Evolutionary conservation across 2,797 vertebrate genomes (phyloP).

Genomic region (Gambusia yucatana): DNA sequence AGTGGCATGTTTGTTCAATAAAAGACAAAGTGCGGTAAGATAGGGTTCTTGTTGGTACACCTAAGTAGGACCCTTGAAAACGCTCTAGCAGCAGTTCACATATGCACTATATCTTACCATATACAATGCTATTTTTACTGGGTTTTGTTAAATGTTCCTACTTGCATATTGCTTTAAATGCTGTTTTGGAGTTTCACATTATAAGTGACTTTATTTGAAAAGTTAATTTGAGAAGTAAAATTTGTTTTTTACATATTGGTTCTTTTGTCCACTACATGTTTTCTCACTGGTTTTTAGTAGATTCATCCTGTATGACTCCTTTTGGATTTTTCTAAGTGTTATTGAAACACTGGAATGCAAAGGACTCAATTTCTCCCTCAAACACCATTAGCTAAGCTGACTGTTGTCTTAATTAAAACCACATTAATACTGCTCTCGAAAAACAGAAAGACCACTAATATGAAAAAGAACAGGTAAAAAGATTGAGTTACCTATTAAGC

Average conservation of each 20-base stretch:
- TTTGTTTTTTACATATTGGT: constrained; percentile 14
- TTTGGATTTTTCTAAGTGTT: constrained; percentile 41
- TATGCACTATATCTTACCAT: background rate
- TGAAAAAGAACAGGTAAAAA: background rate
- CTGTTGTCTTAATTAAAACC: constrained; percentile 3
- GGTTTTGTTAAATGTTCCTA: constrained; percentile 21
- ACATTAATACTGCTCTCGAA: background rate
- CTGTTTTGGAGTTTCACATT: constrained; percentile 4
- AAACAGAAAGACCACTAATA: background rate
- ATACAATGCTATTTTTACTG: background rate
- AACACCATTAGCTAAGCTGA: constrained; percentile 55
- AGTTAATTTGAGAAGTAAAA: constrained; percentile 48
- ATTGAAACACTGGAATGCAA: constrained; percentile 39
- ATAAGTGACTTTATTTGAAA: constrained; percentile 12
- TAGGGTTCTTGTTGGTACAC: background rate
- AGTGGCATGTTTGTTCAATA: background rate
- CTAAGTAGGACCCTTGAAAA: background rate
- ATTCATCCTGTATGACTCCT: constrained; percentile 22
- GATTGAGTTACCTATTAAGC: background rate
- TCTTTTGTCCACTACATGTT: background rate
- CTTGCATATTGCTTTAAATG: constrained; percentile 10
- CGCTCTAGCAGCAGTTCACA: background rate
- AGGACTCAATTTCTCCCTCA: constrained; percentile 45
- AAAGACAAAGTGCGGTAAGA: background rate
- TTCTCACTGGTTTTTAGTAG: constrained; percentile 29